Conservation (phyloP, 2,113 vertebrate species). For the Archilochus colubris region DNA sequence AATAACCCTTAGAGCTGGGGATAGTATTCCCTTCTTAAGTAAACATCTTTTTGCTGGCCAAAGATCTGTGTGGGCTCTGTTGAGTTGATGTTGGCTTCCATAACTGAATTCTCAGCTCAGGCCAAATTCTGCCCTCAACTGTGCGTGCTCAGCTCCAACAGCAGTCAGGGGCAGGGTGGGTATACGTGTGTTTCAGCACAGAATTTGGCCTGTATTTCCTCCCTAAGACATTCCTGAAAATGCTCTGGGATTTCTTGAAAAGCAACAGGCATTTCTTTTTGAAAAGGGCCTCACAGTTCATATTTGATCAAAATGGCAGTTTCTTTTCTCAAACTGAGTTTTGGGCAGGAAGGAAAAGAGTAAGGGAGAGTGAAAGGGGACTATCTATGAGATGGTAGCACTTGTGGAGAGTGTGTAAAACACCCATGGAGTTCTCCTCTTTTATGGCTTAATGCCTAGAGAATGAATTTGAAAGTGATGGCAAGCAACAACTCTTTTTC, state of each 20-base stretch:
- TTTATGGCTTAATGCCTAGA: not conserved
- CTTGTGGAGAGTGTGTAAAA: not conserved
- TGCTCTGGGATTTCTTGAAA: not conserved
- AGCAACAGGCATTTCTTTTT: not conserved
- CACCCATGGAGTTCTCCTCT: not conserved
- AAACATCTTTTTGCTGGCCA: not conserved
- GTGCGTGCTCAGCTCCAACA: not conserved
- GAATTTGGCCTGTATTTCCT: not conserved
- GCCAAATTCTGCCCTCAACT: constrained; percentile 11
- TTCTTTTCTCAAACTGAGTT: not conserved
- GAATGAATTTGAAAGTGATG: not conserved
- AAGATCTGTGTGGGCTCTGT: constrained; percentile 31
- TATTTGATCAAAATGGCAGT: not conserved
- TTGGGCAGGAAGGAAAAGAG: not conserved
- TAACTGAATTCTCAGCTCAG: not conserved
- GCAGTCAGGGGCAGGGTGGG: not conserved
- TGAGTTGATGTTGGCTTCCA: constrained; percentile 45
- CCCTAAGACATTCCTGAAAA: not conserved
- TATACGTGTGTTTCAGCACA: not conserved
- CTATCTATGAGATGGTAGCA: not conserved
- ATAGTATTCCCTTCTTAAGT: constrained; percentile 1
- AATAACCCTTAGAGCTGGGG: not conserved
- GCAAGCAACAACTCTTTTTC: not conserved
- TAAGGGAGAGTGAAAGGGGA: not conserved
- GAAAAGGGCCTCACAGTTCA: not conserved